These are phyloP conservation scores for Coleophora deauratella DNA, from an alignment of 2,888 invertebrate species.

Conservation along the genomic window DNA sequence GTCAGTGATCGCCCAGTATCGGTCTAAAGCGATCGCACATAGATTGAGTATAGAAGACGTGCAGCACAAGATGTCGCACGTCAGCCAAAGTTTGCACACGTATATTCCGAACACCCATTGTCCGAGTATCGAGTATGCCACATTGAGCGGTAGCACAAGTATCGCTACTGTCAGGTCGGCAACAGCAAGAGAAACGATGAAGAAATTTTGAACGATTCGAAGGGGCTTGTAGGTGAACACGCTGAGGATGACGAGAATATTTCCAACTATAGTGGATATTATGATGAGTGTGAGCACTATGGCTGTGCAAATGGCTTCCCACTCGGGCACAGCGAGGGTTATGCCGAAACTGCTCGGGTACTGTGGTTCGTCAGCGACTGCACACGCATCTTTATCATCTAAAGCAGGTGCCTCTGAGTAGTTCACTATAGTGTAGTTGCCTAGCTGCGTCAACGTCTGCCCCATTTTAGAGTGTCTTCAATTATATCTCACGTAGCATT, in stretches of 20 bases:
- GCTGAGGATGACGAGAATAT: conserved; percentile 93
- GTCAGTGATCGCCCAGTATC: conserved; percentile 96
- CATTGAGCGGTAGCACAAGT: conserved; percentile 93
- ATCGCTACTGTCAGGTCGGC: conserved; percentile 94
- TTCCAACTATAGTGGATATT: conserved; percentile 91
- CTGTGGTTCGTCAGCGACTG: conserved; percentile 58
- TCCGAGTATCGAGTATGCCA: conserved; percentile 91
- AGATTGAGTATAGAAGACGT: conserved; percentile 96
- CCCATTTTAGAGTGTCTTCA: conserved; percentile 44
- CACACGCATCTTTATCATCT: conserved; percentile 58
- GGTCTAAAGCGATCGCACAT: conserved; percentile 94
- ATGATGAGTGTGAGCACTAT: conserved; percentile 88
- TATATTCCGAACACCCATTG: conserved; percentile 95
- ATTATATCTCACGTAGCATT: conserved; percentile 52
- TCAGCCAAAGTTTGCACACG: conserved; percentile 95
- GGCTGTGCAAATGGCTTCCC: conserved; percentile 89
- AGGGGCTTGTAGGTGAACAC: conserved; percentile 97
- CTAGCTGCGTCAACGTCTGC: conserved; percentile 47
- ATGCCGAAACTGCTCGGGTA: conserved; percentile 82
- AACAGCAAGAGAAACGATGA: conserved; percentile 95
- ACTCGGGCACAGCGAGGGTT: conserved; percentile 83
- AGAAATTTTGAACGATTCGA: conserved; percentile 95
- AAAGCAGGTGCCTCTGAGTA: conserved; percentile 39
- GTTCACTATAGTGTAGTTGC: conserved; percentile 43
- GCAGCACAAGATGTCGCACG: conserved; percentile 96